Conservation (phyloP, 53 echinoderm and acorn worm genomes). For the Crossaster papposus region DNA sequence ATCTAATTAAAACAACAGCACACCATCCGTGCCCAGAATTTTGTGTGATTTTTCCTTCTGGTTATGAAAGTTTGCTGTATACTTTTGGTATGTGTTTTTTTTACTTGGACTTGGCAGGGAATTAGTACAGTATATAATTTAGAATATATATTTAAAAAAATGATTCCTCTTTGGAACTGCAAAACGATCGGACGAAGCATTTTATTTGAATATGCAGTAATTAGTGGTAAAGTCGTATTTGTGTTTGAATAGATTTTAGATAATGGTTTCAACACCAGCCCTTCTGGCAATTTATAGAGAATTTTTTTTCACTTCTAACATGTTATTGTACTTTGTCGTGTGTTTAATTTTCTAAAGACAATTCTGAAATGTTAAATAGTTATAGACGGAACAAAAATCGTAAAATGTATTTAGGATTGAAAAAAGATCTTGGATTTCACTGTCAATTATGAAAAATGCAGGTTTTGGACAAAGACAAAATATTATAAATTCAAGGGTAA, state of each 20-base stretch:
- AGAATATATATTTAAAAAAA: neutral
- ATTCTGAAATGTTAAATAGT: neutral
- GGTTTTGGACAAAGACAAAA: too few relatives aligned
- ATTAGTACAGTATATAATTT: slow-evolving; percentile 19
- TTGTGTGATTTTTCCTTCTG: neutral
- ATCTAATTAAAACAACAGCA: neutral
- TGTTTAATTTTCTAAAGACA: neutral
- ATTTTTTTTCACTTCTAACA: neutral
- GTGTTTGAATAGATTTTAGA: neutral
- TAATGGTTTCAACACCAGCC: too few relatives aligned
- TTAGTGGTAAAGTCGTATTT: neutral
- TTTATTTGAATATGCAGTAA: neutral
- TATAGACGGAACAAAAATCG: neutral
- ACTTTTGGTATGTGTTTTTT: neutral
- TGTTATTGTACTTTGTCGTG: neutral
- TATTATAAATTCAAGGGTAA: too few relatives aligned
- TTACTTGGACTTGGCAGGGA: slow-evolving; percentile 13
- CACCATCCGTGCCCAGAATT: neutral
- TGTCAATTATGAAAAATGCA: too few relatives aligned
- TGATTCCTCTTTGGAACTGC: slow-evolving; percentile 14
- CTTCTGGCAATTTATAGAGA: too few relatives aligned
- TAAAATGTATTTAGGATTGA: too few relatives aligned
- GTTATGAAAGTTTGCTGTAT: neutral
- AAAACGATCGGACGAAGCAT: neutral
- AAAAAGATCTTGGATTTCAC: too few relatives aligned